Evolutionary conservation across 2,113 vertebrate genomes (phyloP).

Genomic region (Pungitius pungitius): DNA sequence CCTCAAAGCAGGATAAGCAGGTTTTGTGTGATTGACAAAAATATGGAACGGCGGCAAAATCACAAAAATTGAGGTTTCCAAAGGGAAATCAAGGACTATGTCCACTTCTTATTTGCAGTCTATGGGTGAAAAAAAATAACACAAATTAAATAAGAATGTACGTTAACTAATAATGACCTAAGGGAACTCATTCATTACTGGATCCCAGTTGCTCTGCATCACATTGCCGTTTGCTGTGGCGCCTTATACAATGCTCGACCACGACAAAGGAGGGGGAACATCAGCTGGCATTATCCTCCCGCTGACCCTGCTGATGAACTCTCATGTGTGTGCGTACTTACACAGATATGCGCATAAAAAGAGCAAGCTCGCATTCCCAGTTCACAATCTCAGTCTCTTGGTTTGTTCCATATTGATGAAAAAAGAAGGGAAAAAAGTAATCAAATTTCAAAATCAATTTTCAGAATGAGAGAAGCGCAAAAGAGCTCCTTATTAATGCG

Average conservation of each 20-base stretch:
- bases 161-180: no score
- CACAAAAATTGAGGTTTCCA: no score
- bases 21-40: no score
- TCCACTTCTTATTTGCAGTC: no score
- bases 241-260: conserved; percentile 25
- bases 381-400: conserved; percentile 9
- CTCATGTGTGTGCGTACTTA: not conserved
- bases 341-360: not conserved
- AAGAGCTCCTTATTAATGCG: not conserved
- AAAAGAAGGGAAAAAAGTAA: not conserved
- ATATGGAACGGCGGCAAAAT: no score
- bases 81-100: no score
- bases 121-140: no score
- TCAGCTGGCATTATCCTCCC: conserved; percentile 62
- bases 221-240: not conserved
- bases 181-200: not conserved
- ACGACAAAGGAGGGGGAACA: conserved; percentile 47
- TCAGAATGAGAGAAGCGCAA: conserved; percentile 8
- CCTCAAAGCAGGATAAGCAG: not conserved
- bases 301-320: conserved; percentile 39
- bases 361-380: conserved; percentile 5
- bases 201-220: not conserved
- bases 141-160: not conserved
- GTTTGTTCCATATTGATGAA: conserved; percentile 16
- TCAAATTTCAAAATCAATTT: conserved; percentile 27